Evolutionary conservation across 2,888 invertebrate species (phyloP), one percentile per base, ranked within the genome.

Genomic region (Chydorus sphaericus): DNA sequence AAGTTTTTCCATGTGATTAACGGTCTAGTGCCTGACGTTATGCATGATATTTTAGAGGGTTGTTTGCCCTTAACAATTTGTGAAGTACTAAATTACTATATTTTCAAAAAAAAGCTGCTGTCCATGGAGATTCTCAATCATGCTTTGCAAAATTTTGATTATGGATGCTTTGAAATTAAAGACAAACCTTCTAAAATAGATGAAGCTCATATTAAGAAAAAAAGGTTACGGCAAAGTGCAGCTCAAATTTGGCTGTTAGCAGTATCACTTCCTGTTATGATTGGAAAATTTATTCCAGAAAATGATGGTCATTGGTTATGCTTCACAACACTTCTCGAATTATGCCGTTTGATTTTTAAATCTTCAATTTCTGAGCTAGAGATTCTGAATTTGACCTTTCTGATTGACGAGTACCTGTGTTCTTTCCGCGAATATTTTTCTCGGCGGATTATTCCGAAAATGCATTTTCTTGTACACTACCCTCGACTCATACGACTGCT

Each of bases 401-500:
- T 44, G 30, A 30, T 55, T 31, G 55, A 28, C 14, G 31, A 30
- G 16, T 55, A 29, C 31, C 31, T 55, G 4, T 28, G n/a, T 18
- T 16, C n/a, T 5, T 55, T 55, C 18, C 44, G 23, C 16, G 11
- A 20, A 30, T 20, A 29, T 44, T 30, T 44, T 18, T n/a, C 16
- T 3, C n/a, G 23, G 20, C n/a, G 37, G 10, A 20, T 54, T 14
- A 23, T 28, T 14, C 37, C 54, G 6, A 57, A 57, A 26, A 11
- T 36, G 18, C 57, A 57, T 20, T 20, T 16, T 44, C 20, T 44
- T 8, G 23, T 53, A 11, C 57, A 57, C 28, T 53, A 57, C 23
- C 37, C 57, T 11, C 16, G 20, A 1, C 16, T 33, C 6, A 39
- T 57, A 26, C 26, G 26, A 14, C 28, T 16, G 11, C 31, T 55